Evolutionary conservation across 2,888 invertebrate species (phyloP), one percentile per base, ranked within the genome.

Genomic region (Perizoma flavofasciatum): DNA sequence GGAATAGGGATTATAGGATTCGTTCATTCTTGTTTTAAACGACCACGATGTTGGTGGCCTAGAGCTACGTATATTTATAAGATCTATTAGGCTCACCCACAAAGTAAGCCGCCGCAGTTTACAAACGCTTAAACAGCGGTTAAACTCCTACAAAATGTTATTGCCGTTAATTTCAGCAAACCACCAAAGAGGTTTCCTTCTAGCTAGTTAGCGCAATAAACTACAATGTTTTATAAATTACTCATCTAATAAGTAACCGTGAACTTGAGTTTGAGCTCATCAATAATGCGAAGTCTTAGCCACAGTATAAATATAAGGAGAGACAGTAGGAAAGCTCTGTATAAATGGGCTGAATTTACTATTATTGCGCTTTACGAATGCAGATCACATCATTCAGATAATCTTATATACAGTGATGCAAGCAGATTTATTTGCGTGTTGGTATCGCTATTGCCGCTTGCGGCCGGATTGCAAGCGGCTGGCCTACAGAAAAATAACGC

Each of bases 281-380:
- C 88, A 89, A 91, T 89, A 89, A 88, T 81, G 65, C 86, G 85
- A 85, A 88, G 86, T 84, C 85, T 86, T 88, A 84, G 83, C 79
- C 83, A 85, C 85, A 86, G 40, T 5, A 46, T 32, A 33, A 47
- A 45, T 45, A 45, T n/a, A 3, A 5, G 5, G 46, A 9, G 32
- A 46, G 4, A 43, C 46, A 46, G 46, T 33, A 46, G 9, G 46
- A n/a, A 46, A 46, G n/a, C 33, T 46, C n/a, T 0, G 7, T 22
- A 44, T 11, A 11, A 22, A 22, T 44, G 44, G 7, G 22, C 6
- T 10, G 7, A 11, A 11, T 9, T 9, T 9, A 40, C 10, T 5
- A 10, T 45, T 45, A 7, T 45, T 45, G 45, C 45, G 9, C n/a
- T n/a, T n/a, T n/a, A n/a, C 7, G 32, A 9, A 43, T 43, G n/a